phyloP scores from a whole-genome alignment of 2,113 vertebrate genomes.

The Mobula birostris region DNA sequence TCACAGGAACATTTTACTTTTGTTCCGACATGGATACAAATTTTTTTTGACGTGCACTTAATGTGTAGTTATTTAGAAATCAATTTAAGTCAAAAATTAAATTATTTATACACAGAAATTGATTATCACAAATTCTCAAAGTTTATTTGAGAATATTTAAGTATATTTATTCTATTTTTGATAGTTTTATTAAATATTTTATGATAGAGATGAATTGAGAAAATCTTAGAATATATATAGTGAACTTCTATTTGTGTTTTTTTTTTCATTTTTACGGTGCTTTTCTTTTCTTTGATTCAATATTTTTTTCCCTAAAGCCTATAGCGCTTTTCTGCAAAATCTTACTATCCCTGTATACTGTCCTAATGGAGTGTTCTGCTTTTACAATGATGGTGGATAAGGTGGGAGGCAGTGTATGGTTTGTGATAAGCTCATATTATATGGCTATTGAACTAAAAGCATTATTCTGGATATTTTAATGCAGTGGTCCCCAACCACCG shows the following conservation, averaged over 20 bases:
- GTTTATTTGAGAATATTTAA: background rate
- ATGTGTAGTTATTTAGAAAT: background rate
- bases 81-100: background rate
- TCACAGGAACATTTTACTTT: background rate
- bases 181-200: background rate
- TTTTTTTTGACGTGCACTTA: background rate
- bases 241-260: background rate
- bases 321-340: background rate
- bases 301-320: background rate
- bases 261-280: background rate
- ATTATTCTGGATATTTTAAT: background rate
- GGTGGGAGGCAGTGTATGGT: background rate
- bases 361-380: background rate
- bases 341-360: background rate
- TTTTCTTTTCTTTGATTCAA: background rate
- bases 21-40: background rate
- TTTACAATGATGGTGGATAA: background rate
- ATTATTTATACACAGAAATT: background rate
- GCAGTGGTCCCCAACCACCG: background rate
- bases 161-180: background rate
- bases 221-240: background rate
- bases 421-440: background rate
- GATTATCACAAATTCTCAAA: background rate
- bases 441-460: background rate
- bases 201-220: background rate